A percentile compares a stretch with the other conserved stretches of the same genome.
Evolutionary conservation across 2,113 vertebrate species (phyloP).

Genomic region (Carassius gibelio): DNA sequence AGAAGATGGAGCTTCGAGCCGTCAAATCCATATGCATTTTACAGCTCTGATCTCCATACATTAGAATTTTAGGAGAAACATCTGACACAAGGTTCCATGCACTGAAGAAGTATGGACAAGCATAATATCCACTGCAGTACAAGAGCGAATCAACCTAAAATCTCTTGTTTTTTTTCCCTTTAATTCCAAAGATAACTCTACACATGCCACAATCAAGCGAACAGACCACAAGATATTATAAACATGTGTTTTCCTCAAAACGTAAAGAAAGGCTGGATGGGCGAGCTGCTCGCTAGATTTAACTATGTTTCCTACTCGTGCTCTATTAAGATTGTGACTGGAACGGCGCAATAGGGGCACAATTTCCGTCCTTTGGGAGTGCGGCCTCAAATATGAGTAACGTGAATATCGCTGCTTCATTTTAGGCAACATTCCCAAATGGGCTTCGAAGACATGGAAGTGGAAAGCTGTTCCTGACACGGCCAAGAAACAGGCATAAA

Average conservation of each 20-base stretch:
- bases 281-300: conserved; percentile 70
- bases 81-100: neutral
- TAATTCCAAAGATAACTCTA: conserved; percentile 65
- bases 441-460: conserved; percentile 65
- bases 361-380: conserved; percentile 37
- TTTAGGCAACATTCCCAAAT: conserved; percentile 62
- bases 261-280: conserved; percentile 66
- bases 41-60: neutral
- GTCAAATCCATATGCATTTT: neutral
- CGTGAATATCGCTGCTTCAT: conserved; percentile 66
- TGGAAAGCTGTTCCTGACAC: conserved; percentile 60
- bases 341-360: conserved; percentile 69
- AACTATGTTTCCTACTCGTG: conserved; percentile 65
- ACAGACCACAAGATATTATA: conserved; percentile 69
- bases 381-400: conserved; percentile 49
- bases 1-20: too few species aligned
- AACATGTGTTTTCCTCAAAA: conserved; percentile 72
- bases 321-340: conserved; percentile 70
- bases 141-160: conserved; percentile 31
- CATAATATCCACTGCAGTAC: conserved; percentile 3
- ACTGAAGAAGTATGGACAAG: neutral
- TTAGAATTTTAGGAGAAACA: neutral
- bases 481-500: conserved; percentile 48
- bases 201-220: conserved; percentile 74
- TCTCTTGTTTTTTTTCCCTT: conserved; percentile 53